Evolutionary conservation across 2,113 vertebrate species (phyloP).

Genomic region (Poecilia latipinna): DNA sequence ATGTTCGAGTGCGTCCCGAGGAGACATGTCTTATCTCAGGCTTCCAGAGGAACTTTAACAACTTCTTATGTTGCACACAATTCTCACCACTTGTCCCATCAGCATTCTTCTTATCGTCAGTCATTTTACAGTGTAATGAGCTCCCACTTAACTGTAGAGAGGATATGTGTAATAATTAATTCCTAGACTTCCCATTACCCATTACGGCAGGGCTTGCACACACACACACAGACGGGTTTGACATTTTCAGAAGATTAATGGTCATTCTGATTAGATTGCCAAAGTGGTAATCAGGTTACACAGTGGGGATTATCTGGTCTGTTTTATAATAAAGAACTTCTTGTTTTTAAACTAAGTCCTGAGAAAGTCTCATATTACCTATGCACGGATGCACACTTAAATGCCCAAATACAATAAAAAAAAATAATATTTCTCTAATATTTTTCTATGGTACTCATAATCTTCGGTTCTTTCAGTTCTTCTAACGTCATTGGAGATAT

Average conservation of each 20-base stretch:
- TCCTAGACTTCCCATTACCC: conserved; percentile 41
- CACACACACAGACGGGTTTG: conserved; percentile 32
- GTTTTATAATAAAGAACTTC: background rate
- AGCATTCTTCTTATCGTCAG: conserved; percentile 18
- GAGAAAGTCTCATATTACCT: background rate
- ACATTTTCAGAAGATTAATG: conserved; percentile 51
- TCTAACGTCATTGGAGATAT: background rate
- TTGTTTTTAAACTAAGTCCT: background rate
- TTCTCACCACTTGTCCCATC: background rate
- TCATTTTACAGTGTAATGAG: conserved; percentile 43
- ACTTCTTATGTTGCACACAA: conserved; percentile 19
- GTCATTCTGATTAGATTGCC: conserved; percentile 49
- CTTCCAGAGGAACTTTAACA: background rate
- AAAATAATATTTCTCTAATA: too few relatives aligned
- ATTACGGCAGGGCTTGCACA: conserved; percentile 43
- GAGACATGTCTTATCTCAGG: too few relatives aligned
- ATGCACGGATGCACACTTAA: background rate
- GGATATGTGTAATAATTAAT: conserved; percentile 40
- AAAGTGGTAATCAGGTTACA: conserved; percentile 48
- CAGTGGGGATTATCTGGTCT: conserved; percentile 8
- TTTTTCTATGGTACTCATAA: background rate
- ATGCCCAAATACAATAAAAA: background rate
- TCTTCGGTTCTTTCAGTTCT: background rate
- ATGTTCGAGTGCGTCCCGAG: too few relatives aligned
- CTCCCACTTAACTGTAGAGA: conserved; percentile 51